These are phyloP conservation scores for Patella caerulea DNA, from an alignment of 2,888 invertebrate genomes.

Conservation along the genomic window DNA sequence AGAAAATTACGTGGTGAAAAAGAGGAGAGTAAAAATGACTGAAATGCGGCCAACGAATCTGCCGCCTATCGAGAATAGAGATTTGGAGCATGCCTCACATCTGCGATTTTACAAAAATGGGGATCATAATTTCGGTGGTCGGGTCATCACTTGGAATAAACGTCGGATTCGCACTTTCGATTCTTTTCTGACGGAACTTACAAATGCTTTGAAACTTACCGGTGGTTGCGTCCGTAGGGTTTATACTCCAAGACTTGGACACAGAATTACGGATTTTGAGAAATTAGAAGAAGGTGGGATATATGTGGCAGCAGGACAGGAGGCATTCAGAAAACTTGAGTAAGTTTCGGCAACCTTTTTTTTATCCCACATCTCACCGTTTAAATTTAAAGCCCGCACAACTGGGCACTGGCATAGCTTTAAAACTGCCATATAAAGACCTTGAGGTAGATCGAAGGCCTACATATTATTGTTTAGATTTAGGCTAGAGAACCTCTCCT, in stretches of 20 bases:
- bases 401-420: too few species aligned
- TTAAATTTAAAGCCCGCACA: too few species aligned
- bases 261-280: slow-evolving; percentile 28
- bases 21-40: slow-evolving; percentile 6
- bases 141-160: slow-evolving; percentile 30
- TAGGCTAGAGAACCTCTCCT: too few species aligned
- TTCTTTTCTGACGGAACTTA: slow-evolving; percentile 33
- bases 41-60: slow-evolving; percentile 18
- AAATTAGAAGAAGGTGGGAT: slow-evolving; percentile 29
- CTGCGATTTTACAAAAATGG: slow-evolving; percentile 33
- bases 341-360: slow-evolving; percentile 6
- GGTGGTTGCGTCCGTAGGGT: slow-evolving; percentile 35
- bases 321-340: slow-evolving; percentile 34
- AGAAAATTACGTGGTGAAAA: neutral
- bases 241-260: slow-evolving; percentile 33
- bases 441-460: too few species aligned
- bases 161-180: slow-evolving; percentile 34
- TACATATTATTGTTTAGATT: too few species aligned
- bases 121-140: slow-evolving; percentile 31
- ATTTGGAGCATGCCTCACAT: slow-evolving; percentile 30
- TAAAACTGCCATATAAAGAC: too few species aligned
- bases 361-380: too few species aligned
- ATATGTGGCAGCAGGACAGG: slow-evolving; percentile 36
- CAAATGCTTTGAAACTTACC: slow-evolving; percentile 27
- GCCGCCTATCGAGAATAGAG: slow-evolving; percentile 32